These are phyloP conservation scores for Capricornis sumatraensis DNA, from an alignment of 2,113 vertebrate genomes.

Conservation along the genomic window DNA sequence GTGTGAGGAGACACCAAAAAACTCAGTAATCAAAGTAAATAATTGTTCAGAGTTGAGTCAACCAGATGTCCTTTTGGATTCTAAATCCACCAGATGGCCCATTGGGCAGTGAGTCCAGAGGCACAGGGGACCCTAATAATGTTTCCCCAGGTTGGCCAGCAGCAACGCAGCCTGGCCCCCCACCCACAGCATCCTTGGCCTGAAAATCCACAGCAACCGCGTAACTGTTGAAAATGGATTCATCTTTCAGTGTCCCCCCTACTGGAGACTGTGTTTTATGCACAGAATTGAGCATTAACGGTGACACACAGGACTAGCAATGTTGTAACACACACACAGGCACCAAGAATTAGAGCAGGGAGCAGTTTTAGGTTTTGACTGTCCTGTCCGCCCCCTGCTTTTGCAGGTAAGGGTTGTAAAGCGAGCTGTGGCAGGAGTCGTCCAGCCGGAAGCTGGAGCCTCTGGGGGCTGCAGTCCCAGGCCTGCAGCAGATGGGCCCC, in stretches of 20 bases:
- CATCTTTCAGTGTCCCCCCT: not conserved
- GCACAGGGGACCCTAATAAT: not conserved
- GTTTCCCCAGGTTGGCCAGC: not conserved
- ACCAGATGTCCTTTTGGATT: slow-evolving; percentile 40
- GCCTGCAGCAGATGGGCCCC: not conserved
- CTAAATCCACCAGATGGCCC: not conserved
- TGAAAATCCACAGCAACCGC: not conserved
- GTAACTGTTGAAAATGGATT: not conserved
- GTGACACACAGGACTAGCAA: not conserved
- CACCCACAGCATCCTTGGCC: not conserved
- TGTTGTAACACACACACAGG: not conserved
- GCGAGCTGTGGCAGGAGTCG: not conserved
- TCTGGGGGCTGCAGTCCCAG: not conserved
- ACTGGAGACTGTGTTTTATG: not conserved
- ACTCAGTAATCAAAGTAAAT: not conserved
- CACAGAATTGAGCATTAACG: not conserved
- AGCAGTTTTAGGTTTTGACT: not conserved
- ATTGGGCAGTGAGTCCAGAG: not conserved
- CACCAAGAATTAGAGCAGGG: not conserved
- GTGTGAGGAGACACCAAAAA: not conserved
- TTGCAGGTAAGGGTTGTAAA: not conserved
- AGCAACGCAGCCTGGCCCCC: not conserved
- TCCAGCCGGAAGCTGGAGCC: not conserved
- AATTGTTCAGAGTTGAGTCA: not conserved
- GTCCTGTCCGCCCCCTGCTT: not conserved